Conservation (phyloP, 2,113 vertebrate species). For the Maccullochella peelii region DNA sequence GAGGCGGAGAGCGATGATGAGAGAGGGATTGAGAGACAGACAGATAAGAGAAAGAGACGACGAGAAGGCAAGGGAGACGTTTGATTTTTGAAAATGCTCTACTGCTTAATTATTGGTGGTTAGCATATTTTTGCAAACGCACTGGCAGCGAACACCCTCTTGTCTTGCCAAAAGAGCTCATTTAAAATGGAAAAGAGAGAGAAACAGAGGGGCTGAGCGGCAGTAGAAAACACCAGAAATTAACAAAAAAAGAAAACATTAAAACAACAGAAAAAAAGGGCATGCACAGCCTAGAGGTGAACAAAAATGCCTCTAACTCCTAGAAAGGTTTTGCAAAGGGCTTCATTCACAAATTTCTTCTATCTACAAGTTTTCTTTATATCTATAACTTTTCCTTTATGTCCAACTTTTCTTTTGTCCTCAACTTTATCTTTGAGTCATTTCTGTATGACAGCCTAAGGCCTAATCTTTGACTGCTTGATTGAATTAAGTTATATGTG, state of each 20-base stretch:
- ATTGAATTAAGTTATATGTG: background rate
- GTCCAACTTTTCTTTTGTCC: background rate
- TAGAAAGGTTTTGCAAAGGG: background rate
- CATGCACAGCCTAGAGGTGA: background rate
- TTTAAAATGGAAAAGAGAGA: conserved; percentile 6
- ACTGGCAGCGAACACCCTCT: background rate
- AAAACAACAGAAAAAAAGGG: background rate
- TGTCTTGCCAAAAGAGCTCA: conserved; percentile 9
- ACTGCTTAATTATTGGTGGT: conserved; percentile 16
- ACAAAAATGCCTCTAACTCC: background rate
- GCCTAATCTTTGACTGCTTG: background rate
- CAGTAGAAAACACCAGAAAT: background rate
- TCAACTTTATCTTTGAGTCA: background rate
- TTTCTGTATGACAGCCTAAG: background rate
- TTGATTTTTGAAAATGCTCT: conserved; percentile 3
- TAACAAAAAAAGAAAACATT: background rate
- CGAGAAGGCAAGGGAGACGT: no score
- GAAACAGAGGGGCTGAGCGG: background rate
- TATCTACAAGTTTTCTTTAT: no score
- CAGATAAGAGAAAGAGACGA: background rate
- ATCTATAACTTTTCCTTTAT: no score
- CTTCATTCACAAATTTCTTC: background rate
- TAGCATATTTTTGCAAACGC: conserved; percentile 28
- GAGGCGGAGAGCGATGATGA: background rate
- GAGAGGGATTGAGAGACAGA: no score